Percentiles rank a stretch among this genome's conserved stretches.
Conservation (phyloP, 2,888 invertebrate species). For the Tinea pellionella region DNA sequence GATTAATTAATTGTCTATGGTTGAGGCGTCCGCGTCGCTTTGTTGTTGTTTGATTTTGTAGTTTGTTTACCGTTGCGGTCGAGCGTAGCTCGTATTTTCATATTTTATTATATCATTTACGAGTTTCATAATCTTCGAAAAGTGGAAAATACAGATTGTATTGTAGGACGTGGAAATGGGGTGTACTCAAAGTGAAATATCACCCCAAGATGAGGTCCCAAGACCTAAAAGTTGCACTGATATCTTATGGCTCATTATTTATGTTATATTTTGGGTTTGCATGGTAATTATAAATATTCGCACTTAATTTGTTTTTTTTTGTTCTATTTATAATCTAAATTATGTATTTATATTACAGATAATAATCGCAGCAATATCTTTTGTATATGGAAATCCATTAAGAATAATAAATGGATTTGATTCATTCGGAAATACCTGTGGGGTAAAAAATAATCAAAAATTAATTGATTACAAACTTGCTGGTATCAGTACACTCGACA, state of each 20-base stretch:
- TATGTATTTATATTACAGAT: constrained; percentile 62
- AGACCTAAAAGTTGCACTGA: constrained; percentile 83
- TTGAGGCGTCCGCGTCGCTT: no score
- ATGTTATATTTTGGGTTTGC: constrained; percentile 83
- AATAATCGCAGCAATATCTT: constrained; percentile 86
- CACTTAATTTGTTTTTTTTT: background rate
- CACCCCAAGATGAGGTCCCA: constrained; percentile 70
- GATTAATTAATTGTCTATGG: no score
- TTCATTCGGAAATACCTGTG: constrained; percentile 95
- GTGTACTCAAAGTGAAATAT: constrained; percentile 74
- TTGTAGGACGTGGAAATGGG: constrained; percentile 63
- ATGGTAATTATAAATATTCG: constrained; percentile 72
- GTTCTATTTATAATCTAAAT: background rate
- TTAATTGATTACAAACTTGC: constrained; percentile 80
- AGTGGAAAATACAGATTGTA: no score
- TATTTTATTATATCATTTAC: no score
- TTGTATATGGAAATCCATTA: constrained; percentile 88
- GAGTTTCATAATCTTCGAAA: no score
- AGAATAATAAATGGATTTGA: constrained; percentile 92
- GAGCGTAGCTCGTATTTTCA: no score
- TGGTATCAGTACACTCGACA: constrained; percentile 83
- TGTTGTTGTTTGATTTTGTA: no score
- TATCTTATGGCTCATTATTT: constrained; percentile 82
- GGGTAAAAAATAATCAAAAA: constrained; percentile 81
- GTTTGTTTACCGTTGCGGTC: no score